These are phyloP conservation scores for Probaryconus sp. DNA, from an alignment of 1,140 invertebrate genomes.

Conservation along the genomic window DNA sequence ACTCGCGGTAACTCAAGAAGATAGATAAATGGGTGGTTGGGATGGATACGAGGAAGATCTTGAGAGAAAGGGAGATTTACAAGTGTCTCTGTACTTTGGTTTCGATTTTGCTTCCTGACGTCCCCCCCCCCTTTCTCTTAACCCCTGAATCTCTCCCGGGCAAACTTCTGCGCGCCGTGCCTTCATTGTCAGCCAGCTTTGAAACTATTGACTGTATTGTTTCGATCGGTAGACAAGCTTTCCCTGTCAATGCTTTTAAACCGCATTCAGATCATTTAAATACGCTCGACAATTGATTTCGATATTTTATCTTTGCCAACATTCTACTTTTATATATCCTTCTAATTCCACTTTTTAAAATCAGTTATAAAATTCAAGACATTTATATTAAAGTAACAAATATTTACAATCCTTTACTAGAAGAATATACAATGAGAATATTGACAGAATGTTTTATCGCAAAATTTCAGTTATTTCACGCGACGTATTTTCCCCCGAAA, in stretches of 20 bases:
- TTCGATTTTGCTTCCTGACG: slow-evolving; percentile 27
- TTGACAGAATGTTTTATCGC: background rate
- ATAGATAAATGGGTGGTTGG: background rate
- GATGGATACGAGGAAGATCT: slow-evolving; percentile 16
- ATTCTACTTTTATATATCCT: no score
- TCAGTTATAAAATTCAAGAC: no score
- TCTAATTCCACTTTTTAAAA: no score
- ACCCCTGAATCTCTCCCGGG: no score
- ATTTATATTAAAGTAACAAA: no score
- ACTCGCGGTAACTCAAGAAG: background rate
- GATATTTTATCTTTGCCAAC: slow-evolving; percentile 45
- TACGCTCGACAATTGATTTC: slow-evolving; percentile 27
- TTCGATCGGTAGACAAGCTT: slow-evolving; percentile 17
- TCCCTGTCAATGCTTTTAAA: slow-evolving; percentile 28
- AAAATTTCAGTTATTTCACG: slow-evolving; percentile 2
- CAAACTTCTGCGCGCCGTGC: slow-evolving; percentile 4
- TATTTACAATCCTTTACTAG: no score
- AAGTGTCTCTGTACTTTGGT: slow-evolving; percentile 27
- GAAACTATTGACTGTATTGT: slow-evolving; percentile 21
- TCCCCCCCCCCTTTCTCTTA: background rate
- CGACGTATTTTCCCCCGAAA: no score
- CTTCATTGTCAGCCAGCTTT: slow-evolving; percentile 7
- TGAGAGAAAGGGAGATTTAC: slow-evolving; percentile 6
- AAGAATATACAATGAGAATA: no score
- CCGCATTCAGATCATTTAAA: slow-evolving; percentile 44